Conservation (phyloP, 2,113 vertebrate genomes). For the Sceloporus undulatus region DNA sequence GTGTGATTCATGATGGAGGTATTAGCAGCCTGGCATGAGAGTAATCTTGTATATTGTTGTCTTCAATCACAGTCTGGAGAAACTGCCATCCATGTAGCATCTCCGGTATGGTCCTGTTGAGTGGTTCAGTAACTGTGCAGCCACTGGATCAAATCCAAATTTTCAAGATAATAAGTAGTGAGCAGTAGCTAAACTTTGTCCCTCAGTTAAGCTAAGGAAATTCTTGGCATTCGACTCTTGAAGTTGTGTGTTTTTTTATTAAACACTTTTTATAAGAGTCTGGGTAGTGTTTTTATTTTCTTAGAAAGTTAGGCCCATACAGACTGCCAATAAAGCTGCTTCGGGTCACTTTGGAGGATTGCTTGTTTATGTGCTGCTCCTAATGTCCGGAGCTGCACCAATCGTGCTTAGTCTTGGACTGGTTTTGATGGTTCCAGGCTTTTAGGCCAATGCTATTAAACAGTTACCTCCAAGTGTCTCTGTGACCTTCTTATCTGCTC, state of each 20-base stretch:
- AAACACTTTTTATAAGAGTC: background rate
- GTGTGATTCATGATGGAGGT: rapidly evolving
- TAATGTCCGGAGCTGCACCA: no score
- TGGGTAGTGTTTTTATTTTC: background rate
- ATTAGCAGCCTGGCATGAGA: background rate
- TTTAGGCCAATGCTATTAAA: no score
- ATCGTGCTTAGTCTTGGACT: no score
- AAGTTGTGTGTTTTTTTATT: background rate
- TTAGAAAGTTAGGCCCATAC: no score
- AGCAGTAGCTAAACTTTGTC: background rate
- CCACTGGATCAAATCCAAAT: constrained; percentile 89
- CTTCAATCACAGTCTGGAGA: constrained; percentile 88
- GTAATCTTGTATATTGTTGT: constrained; percentile 30
- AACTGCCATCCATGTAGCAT: constrained; percentile 94
- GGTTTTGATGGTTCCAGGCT: no score
- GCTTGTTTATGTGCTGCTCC: no score
- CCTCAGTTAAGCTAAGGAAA: background rate
- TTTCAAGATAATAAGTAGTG: constrained; percentile 87
- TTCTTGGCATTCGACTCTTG: background rate
- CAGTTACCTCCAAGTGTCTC: no score
- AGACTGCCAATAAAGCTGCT: no score
- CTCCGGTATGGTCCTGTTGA: constrained; percentile 96
- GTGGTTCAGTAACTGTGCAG: constrained; percentile 94
- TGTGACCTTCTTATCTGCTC: no score
- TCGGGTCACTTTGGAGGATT: no score